Conservation (phyloP, 2,113 vertebrate species). For the Cisticola juncidis region DNA sequence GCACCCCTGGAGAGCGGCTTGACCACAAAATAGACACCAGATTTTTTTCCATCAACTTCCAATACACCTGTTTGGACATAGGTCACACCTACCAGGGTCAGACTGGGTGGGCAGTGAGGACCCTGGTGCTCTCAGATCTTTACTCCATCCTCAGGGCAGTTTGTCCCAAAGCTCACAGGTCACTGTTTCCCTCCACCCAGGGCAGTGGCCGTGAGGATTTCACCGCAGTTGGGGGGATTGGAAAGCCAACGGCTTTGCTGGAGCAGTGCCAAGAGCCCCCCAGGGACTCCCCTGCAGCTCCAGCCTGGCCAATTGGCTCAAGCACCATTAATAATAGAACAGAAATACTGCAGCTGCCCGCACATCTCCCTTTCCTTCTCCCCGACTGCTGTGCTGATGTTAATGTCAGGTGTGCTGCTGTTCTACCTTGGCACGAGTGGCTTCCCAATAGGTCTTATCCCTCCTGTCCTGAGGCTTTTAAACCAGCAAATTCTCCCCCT, state of each 20-base stretch:
- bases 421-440: rapidly evolving
- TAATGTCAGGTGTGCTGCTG: neutral
- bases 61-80: neutral
- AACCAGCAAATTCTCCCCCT: neutral
- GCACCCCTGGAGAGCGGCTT: rapidly evolving
- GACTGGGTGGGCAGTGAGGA: neutral
- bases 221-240: rapidly evolving
- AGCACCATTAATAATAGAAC: constrained; percentile 10
- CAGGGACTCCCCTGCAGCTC: neutral
- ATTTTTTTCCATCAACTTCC: neutral
- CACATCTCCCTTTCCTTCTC: neutral
- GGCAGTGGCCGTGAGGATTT: neutral
- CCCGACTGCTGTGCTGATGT: rapidly evolving
- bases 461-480: neutral
- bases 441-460: rapidly evolving
- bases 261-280: neutral
- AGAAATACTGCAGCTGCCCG: neutral
- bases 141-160: neutral
- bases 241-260: neutral
- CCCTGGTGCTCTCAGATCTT: neutral
- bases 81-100: neutral
- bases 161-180: neutral
- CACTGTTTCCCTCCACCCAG: neutral
- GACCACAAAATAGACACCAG: neutral
- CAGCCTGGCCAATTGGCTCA: neutral